Base-by-base conservation (phyloP, 2,888 invertebrate species). In the Epinotia demarniana region DNA sequence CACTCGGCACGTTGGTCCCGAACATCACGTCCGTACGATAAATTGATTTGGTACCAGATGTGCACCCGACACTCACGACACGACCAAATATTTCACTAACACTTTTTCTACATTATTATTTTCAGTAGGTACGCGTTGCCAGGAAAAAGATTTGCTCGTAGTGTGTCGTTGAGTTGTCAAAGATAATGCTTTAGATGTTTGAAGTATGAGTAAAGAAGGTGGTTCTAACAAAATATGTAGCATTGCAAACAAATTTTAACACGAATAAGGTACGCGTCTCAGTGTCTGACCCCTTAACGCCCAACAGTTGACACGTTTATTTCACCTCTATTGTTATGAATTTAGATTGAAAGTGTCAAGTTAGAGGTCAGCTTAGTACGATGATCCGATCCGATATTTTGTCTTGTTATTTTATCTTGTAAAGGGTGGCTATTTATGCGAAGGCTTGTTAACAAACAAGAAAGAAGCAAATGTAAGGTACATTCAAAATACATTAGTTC, bases 11-110 rank as follows among this genome's bases (percentile, higher is more conserved):
- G 79, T 80, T 77, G 77, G 77, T 76, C 79, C 74, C 81, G 81
- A 83, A 82, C 85, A 81, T 87, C 90, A 89, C 90, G 90, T 89
- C 81, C 80, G 78, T 73, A 79, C 88, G 84, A 90, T 88, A 88
- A 88, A 89, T 89, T 87, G 87, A 87, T 88, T 87, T 82, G 82
- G 87, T 82, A 85, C 82, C 90, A 89, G 88, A 88, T 89, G 90
- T 83, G 86, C 83, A 80, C 85, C 78, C 83, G 78, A 84, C 83
- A 81, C 79, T 78, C 84, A 83, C 80, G 81, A 83, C 85, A 84
- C 80, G 81, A 83, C 85, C 87, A 84, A 84, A 84, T 84, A 85
- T 85, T 83, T 80, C 80, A 81, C 85, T 81, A 84, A 81, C 82
- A 79, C 81, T 81, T 79, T 80, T 78, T 80, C 81, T 83, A 85